These are phyloP conservation scores for Tillus elongatus DNA, from an alignment of 2,888 invertebrate genomes.

Conservation along the genomic window DNA sequence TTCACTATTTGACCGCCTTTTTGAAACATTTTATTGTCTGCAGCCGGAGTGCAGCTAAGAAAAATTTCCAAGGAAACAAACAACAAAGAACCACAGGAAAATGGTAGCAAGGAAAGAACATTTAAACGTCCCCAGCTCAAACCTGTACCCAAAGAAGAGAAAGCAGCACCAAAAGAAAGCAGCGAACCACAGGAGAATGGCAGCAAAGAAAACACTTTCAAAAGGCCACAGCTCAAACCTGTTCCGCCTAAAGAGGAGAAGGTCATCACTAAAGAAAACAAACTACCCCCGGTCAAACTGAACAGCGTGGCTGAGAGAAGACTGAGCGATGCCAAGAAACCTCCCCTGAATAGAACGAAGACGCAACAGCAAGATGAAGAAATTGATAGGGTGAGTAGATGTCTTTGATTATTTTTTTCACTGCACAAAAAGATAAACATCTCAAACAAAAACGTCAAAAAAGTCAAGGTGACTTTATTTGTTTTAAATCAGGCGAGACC, in stretches of 20 bases:
- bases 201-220: constrained; percentile 34
- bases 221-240: constrained; percentile 36
- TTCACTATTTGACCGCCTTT: no score
- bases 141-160: constrained; percentile 35
- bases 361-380: constrained; percentile 20
- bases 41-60: constrained; percentile 25
- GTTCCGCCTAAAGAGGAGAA: constrained; percentile 35
- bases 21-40: constrained; percentile 13
- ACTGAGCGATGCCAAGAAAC: constrained; percentile 28
- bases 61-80: constrained; percentile 29
- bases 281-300: constrained; percentile 35
- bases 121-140: constrained; percentile 37
- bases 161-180: no score
- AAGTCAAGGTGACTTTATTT: no score
- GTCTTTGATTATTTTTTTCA: no score
- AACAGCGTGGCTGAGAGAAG: constrained; percentile 37
- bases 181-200: constrained; percentile 37
- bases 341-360: constrained; percentile 20
- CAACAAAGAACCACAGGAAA: constrained; percentile 34
- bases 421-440: no score
- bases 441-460: no score
- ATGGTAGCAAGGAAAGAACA: constrained; percentile 35
- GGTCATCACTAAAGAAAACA: constrained; percentile 34
- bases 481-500: no score
- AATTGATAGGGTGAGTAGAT: constrained; percentile 28